phyloP scores from a whole-genome alignment of 2,797 vertebrate genomes.

The Pseudocheirus occidentalis region DNA sequence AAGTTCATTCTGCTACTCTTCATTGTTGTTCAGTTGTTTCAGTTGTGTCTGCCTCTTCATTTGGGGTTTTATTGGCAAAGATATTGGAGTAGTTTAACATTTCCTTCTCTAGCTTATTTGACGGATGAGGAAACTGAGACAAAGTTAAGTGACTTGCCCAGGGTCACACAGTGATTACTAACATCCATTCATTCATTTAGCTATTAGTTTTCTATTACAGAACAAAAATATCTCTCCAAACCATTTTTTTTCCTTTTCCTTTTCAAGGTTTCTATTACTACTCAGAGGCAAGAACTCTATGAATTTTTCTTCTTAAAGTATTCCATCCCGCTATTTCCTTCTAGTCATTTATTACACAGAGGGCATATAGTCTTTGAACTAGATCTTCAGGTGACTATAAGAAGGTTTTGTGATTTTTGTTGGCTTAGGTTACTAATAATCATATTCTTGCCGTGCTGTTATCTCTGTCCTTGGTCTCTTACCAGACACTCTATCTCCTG shows the following conservation, averaged over 20 bases:
- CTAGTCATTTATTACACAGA: neutral
- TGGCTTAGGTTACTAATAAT: no score
- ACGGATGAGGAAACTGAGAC: no score
- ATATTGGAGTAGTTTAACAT: no score
- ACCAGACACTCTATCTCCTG: no score
- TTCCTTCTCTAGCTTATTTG: no score
- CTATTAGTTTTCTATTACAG: neutral
- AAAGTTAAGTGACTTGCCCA: neutral
- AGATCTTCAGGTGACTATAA: neutral
- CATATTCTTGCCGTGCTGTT: neutral
- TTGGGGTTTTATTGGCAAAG: neutral
- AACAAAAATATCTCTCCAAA: neutral
- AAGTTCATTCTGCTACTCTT: neutral
- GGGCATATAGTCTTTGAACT: neutral
- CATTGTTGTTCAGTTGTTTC: neutral
- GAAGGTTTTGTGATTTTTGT: neutral
- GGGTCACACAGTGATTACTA: neutral
- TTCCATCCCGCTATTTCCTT: neutral
- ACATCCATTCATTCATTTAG: neutral
- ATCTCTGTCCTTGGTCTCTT: neutral
- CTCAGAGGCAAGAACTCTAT: neutral
- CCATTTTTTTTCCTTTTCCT: slow-evolving; percentile 14
- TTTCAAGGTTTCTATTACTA: neutral
- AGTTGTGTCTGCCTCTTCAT: neutral
- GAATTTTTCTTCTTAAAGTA: neutral